Percentiles rank a stretch among this genome's conserved stretches.
phyloP scores from a whole-genome alignment of 2,797 vertebrate genomes.

The Chaetophractus vellerosus region DNA sequence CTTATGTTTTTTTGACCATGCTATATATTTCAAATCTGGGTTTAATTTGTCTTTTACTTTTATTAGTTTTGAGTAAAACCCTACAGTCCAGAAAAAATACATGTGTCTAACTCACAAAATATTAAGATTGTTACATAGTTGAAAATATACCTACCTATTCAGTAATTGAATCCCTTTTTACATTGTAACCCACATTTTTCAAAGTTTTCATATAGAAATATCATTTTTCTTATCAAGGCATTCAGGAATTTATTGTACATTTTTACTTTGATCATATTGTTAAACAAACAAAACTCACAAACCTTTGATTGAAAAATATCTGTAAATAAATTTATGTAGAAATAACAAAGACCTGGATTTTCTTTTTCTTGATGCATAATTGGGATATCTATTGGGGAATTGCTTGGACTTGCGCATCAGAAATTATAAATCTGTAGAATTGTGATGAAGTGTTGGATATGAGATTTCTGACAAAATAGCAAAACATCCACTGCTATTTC shows the following conservation, averaged over 20 bases:
- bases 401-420: neutral
- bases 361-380: neutral
- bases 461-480: neutral
- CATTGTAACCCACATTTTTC: neutral
- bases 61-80: too few species aligned
- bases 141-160: too few species aligned
- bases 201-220: neutral
- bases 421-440: neutral
- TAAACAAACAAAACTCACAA: neutral
- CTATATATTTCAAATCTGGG: too few species aligned
- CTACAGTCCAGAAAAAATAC: too few species aligned
- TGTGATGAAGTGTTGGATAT: neutral
- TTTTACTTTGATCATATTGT: neutral
- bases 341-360: neutral
- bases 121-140: too few species aligned
- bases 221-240: neutral
- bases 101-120: too few species aligned
- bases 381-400: neutral
- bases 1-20: too few species aligned
- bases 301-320: neutral
- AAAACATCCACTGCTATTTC: neutral
- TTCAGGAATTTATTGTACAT: neutral
- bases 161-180: too few species aligned
- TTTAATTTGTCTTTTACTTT: too few species aligned
- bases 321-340: neutral